Evolutionary conservation across 92 coral and sea anemone species (phyloP), one percentile per base, ranked within the genome.

Genomic region (Diadumene lineata): DNA sequence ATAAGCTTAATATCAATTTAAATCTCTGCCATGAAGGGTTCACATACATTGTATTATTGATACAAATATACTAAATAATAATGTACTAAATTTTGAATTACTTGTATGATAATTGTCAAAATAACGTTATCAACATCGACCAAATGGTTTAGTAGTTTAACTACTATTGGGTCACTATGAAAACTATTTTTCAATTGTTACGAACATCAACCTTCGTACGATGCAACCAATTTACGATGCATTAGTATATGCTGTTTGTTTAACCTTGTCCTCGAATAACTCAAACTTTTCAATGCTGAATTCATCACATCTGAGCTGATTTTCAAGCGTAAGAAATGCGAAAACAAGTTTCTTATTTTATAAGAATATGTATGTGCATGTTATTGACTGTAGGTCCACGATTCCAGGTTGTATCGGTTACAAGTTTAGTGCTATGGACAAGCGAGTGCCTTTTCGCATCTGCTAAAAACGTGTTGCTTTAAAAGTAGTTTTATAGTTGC

Each of bases 181-280:
- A n/a, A 8, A 70, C 2, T 29, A 30, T 56, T 31, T 70, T 68
- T n/a, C 1, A 18, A 72, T 25, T 57, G 77, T 25, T 72, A 56
- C 25, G 51, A 28, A 33, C 23, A 11, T 43, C 23, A 33, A 16
- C 17, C 7, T 7, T 11, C 15, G 8, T 16, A 4, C n/a, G 53
- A 33, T 16, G 7, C 66, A 56, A 72, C 24, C 77, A 31, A 72
- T 72, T 72, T 72, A 72, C 29, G 77, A 43, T 72, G 63, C 77
- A 72, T 72, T 72, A 72, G 43, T 46, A 6, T 11, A n/a, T 11
- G 62, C 63, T 72, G 77, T 72, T 72, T 72, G 77, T 57, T 72
- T 72, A 61, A 72, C 77, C 67, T 61, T 72, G 77, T 72, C 65
- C 66, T 72, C 19, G 19, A 27, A 32, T n/a, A 0, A n/a, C 31